Evolutionary conservation across 2,113 vertebrate genomes (phyloP).

Genomic region (Hylia prasina): DNA sequence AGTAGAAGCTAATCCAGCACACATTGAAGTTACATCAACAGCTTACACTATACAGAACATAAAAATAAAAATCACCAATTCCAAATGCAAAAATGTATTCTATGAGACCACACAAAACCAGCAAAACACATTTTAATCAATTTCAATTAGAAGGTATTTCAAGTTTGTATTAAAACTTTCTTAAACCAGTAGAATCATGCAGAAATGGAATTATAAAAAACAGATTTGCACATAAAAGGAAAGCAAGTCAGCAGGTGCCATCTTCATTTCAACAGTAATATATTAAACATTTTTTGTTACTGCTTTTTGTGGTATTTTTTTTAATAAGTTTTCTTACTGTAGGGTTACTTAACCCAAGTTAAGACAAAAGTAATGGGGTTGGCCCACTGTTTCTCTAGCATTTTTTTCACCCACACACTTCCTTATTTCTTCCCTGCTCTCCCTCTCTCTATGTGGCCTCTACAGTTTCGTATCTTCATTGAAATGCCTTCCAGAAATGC

Average conservation of each 20-base stretch:
- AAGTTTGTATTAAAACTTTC: background rate
- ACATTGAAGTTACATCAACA: slow-evolving; percentile 13
- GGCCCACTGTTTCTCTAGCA: background rate
- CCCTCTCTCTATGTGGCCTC: background rate
- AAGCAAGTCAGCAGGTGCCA: background rate
- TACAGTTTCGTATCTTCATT: slow-evolving; percentile 36
- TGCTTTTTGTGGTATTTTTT: background rate
- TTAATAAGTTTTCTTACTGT: background rate
- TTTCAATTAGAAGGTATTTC: background rate
- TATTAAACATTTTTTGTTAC: background rate
- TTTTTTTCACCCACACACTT: background rate
- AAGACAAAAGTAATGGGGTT: background rate
- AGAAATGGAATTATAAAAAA: background rate
- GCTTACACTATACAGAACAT: background rate
- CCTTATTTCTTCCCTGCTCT: slow-evolving; percentile 11
- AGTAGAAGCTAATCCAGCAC: slow-evolving; percentile 23
- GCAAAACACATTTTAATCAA: background rate
- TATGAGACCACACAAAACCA: background rate
- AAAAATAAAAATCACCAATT: background rate
- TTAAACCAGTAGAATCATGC: background rate
- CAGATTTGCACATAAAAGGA: background rate
- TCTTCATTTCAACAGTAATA: background rate
- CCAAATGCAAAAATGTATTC: background rate
- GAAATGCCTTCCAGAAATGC: slow-evolving; percentile 62
- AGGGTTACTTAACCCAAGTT: background rate